A percentile compares a stretch with the other conserved stretches of the same genome.
phyloP scores from a whole-genome alignment of 2,797 vertebrate species.

The Remorina albescens region DNA sequence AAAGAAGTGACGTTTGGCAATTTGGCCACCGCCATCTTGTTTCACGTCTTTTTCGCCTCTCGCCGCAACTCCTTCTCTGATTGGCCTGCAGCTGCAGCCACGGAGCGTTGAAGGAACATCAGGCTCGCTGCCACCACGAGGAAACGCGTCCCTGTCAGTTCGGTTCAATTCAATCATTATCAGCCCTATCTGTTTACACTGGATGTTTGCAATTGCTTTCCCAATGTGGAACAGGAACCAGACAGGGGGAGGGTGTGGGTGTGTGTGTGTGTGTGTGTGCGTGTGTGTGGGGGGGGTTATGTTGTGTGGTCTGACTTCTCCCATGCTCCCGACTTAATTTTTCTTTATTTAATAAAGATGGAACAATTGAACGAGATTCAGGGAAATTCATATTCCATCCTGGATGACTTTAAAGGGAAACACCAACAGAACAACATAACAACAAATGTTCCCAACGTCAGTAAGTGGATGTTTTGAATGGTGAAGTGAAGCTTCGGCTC shows the following conservation, averaged over 20 bases:
- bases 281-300: constrained; percentile 19
- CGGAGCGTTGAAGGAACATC: constrained; percentile 35
- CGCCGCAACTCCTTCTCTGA: constrained; percentile 14
- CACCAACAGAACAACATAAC: constrained; percentile 34
- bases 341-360: constrained; percentile 40
- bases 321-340: constrained; percentile 30
- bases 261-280: too few relatives aligned
- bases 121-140: constrained; percentile 38
- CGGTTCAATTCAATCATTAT: constrained; percentile 73
- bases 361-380: constrained; percentile 36
- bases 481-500: constrained; percentile 28
- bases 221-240: constrained; percentile 59
- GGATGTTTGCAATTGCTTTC: constrained; percentile 65
- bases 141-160: constrained; percentile 63
- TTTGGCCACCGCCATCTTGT: too few relatives aligned
- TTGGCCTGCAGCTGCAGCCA: constrained; percentile 41
- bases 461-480: constrained; percentile 34
- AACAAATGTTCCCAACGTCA: constrained; percentile 32
- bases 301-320: constrained; percentile 61
- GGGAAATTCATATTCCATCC: constrained; percentile 3
- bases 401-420: constrained; percentile 11
- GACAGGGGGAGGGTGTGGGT: too few relatives aligned
- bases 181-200: constrained; percentile 74
- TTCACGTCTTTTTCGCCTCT: constrained; percentile 23
- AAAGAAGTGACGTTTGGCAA: background rate